phyloP scores from a whole-genome alignment of 2,113 vertebrate genomes.

The Sceloporus tristichus region DNA sequence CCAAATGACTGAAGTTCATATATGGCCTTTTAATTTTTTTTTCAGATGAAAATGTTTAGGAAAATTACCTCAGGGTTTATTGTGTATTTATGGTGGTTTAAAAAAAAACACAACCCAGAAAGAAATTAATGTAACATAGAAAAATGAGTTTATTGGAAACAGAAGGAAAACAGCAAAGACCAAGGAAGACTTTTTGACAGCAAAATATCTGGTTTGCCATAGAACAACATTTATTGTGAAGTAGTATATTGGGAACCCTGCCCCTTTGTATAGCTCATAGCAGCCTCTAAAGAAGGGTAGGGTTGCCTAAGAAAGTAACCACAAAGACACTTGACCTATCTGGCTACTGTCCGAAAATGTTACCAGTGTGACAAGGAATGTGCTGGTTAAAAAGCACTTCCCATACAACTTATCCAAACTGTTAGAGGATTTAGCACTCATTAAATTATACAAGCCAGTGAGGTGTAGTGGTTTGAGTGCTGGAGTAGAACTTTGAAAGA shows the following conservation, averaged over 20 bases:
- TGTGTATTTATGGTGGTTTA: slow-evolving; percentile 70
- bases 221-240: slow-evolving; percentile 1
- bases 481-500: too few species aligned
- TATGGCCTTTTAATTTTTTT: slow-evolving; percentile 60
- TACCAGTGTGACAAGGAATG: not conserved
- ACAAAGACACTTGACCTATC: slow-evolving; percentile 5
- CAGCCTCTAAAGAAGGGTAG: not conserved
- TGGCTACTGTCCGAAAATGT: not conserved
- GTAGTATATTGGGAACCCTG: not conserved
- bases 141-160: slow-evolving; percentile 73
- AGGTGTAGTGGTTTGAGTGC: too few species aligned
- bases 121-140: slow-evolving; percentile 69
- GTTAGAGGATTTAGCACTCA: not conserved
- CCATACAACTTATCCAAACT: too few species aligned
- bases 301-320: slow-evolving; percentile 3
- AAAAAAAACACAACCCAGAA: not conserved
- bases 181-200: slow-evolving; percentile 55
- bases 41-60: slow-evolving; percentile 76
- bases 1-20: slow-evolving; percentile 73
- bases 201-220: slow-evolving; percentile 57
- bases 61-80: slow-evolving; percentile 75
- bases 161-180: slow-evolving; percentile 65
- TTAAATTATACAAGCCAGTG: not conserved
- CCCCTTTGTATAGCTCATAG: not conserved
- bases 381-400: not conserved